Evolutionary conservation across 2,888 invertebrate genomes (phyloP).

Genomic region (Plebejus argus): DNA sequence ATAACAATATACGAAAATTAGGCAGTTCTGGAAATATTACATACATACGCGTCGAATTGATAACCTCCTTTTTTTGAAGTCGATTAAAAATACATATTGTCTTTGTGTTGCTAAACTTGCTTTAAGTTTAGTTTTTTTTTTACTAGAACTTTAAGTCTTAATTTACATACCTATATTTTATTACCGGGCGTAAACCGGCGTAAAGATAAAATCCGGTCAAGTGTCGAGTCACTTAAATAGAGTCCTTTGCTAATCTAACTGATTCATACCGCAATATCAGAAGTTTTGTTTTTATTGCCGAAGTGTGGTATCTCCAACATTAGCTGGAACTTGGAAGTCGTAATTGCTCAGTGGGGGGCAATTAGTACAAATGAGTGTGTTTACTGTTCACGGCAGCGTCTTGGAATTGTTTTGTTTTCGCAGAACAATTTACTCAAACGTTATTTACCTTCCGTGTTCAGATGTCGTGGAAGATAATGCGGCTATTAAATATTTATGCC

Average conservation of each 20-base stretch:
- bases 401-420: conserved; percentile 5
- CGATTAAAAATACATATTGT: neutral
- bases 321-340: conserved; percentile 1
- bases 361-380: conserved; percentile 28
- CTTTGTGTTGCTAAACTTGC: no score
- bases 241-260: neutral
- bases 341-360: neutral
- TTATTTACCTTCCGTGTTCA: conserved; percentile 10
- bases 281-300: conserved; percentile 7
- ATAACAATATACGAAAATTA: no score
- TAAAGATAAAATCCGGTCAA: neutral
- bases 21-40: no score
- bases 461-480: conserved; percentile 15
- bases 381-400: conserved; percentile 20
- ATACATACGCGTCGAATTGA: no score
- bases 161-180: no score
- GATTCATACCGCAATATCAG: neutral
- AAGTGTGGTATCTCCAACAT: neutral
- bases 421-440: conserved; percentile 14
- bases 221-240: neutral
- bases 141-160: neutral
- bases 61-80: no score
- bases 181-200: no score
- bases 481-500: conserved; percentile 6
- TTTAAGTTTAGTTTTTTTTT: neutral